Conservation (phyloP, 2,888 invertebrate species). For the Volucella inanis region DNA sequence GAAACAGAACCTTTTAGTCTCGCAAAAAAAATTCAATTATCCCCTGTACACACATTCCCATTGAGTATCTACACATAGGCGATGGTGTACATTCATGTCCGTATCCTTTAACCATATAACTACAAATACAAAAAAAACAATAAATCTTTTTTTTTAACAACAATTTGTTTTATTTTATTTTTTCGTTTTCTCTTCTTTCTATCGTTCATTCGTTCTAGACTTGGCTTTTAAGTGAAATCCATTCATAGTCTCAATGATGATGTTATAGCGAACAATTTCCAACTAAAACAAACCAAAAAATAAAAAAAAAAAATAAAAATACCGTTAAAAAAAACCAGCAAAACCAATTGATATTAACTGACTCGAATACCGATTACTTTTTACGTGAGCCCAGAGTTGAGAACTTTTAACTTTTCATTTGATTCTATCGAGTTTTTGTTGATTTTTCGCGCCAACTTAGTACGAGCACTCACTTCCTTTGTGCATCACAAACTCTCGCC, state of each 20-base stretch:
- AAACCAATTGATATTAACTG: slow-evolving; percentile 42
- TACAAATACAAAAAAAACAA: slow-evolving; percentile 6
- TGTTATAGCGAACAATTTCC: slow-evolving; percentile 68
- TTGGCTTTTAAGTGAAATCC: slow-evolving; percentile 67
- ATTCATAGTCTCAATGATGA: slow-evolving; percentile 68
- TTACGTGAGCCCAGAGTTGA: slow-evolving; percentile 8
- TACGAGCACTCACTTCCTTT: background rate
- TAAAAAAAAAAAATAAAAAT: slow-evolving; percentile 10
- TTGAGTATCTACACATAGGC: too few species aligned
- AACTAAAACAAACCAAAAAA: slow-evolving; percentile 29
- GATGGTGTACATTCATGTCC: too few species aligned
- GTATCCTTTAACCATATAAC: too few species aligned
- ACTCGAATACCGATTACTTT: slow-evolving; percentile 27
- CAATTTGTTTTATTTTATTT: slow-evolving; percentile 15
- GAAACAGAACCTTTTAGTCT: too few species aligned
- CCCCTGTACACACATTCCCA: too few species aligned
- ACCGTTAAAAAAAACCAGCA: slow-evolving; percentile 30
- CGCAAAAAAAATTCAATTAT: too few species aligned
- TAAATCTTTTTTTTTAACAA: slow-evolving; percentile 31
- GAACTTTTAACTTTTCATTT: slow-evolving; percentile 8
- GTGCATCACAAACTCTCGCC: too few species aligned
- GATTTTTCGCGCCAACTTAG: background rate
- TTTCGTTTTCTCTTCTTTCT: slow-evolving; percentile 17
- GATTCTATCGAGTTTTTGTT: slow-evolving; percentile 9
- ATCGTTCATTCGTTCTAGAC: slow-evolving; percentile 53